Evolutionary conservation across 2,797 vertebrate genomes (phyloP), one percentile per base, ranked within the genome.

Genomic region (Lagodon rhomboides): DNA sequence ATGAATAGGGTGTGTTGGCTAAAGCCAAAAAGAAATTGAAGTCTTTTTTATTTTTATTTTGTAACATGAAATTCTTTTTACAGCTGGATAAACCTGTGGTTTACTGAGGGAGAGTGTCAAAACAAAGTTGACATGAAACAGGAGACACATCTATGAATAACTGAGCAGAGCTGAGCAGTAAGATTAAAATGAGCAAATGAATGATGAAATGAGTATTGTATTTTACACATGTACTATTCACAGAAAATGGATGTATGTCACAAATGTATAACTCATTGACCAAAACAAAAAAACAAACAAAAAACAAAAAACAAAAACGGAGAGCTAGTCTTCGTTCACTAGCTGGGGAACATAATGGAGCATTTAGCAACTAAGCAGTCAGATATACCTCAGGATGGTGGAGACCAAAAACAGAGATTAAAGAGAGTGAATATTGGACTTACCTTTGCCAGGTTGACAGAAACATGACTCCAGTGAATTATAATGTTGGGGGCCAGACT

Each of bases 101-200:
- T 51, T 59, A 23, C 15, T 25, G 30, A 27, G 43, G 11, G 54
- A 65, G 25, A 65, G 34, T 46, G 34, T 38, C 47, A 61, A 74
- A 68, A 46, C 15, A 55, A 51, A 71, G 62, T n/a, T 65, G 64
- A 73, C 25, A 47, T 16, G 7, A 44, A 44, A 51, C 7, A 44
- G 23, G 15, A 47, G 12, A 41, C 27, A 49, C 25, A 13, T 54
- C 18, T n/a, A 30, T 46, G n/a, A 61, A 25, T 30, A 12, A 7
- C 20, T 67, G 30, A 69, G 43, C 34, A 4, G 43, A 44, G 43
- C 34, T 44, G 43, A 44, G 22, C 15, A 51, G 30, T 12, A 17
- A 51, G 5, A 27, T 51, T 46, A 6, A 60, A 53, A 5, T 41
- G 34, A 77, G 8, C 12, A 58, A 58, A 50, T 25, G 34, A 46